Base-by-base conservation (phyloP, 2,888 invertebrate species). In the Erpobdella octoculata region DNA sequence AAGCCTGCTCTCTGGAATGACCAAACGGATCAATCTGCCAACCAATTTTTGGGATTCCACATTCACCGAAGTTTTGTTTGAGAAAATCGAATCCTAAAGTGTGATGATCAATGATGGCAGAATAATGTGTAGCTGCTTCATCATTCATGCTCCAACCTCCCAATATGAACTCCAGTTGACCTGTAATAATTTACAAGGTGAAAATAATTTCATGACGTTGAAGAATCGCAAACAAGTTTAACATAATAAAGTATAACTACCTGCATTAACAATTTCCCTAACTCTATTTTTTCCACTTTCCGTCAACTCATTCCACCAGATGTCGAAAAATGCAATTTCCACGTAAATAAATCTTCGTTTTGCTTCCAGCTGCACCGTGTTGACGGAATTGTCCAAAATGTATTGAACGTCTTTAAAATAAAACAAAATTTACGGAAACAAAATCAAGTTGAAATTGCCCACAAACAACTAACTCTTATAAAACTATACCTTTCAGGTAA, bases 1-100 rank as follows among this genome's bases (percentile, higher is more conserved):
- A 88, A 0, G 92, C 93, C 85, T 91, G 90, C 83, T 93, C 93
- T 3, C 91, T 84, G 0, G 92, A 90, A 78, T 92, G 92, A 0
- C 92, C 92, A 78, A 92, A 92, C 0, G 91, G 91, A 80, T 92
- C 92, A 28, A 92, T 91, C 83, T 92, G 91, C 91, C 91, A 91
- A 0, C 89, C 91, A 0, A 90, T 86, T 70, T 86, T 87, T 0
- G 92, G 91, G 37, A 88, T 86, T 0, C 88, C 91, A 78, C 91
- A 91, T 0, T 87, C 86, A 0, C 83, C 83, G 75, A 84, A 83
- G 36, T 78, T 80, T 36, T 79, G 74, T 36, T 76, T 71, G 5
- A 84, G 77, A 75, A 83, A 83, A 53, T 79, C 75, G 72, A 91
- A 85, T 6, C 86, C 86, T 2, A 84, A 76, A 0, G 85, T 84